phyloP scores from a whole-genome alignment of 2,113 vertebrate genomes.

The Pangasianodon gigas region DNA sequence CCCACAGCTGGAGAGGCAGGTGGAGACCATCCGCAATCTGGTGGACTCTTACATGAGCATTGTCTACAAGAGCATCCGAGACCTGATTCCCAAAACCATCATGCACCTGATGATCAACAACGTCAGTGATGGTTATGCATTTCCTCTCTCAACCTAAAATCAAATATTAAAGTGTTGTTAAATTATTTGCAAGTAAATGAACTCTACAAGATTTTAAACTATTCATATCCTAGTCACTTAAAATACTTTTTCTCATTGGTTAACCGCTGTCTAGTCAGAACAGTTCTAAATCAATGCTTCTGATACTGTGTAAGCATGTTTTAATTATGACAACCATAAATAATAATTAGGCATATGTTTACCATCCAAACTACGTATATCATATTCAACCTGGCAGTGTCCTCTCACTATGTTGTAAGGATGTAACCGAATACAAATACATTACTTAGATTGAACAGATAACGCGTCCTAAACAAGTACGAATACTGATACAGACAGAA shows the following conservation, averaged over 20 bases:
- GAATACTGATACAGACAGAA: too few species aligned
- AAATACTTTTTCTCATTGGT: not conserved
- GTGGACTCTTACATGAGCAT: conserved; percentile 94
- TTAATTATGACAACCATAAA: not conserved
- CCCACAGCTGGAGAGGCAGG: conserved; percentile 89
- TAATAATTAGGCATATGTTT: not conserved
- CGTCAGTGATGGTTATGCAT: conserved; percentile 59
- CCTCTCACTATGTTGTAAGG: not conserved
- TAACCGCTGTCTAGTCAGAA: not conserved
- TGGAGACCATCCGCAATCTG: conserved; percentile 90
- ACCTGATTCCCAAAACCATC: conserved; percentile 92
- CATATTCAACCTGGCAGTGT: not conserved
- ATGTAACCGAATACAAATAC: not conserved
- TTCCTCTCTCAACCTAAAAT: not conserved
- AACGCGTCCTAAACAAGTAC: too few species aligned
- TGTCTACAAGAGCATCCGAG: conserved; percentile 87
- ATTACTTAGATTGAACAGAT: too few species aligned
- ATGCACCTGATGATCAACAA: conserved; percentile 95
- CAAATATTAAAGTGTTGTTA: conserved; percentile 55
- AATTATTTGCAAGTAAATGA: not conserved
- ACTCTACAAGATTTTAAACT: too few species aligned
- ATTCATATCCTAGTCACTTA: not conserved
- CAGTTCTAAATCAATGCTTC: not conserved
- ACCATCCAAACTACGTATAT: not conserved
- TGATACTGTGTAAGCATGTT: not conserved